Conservation (phyloP, 2,113 vertebrate genomes). For the Nothobranchius kuhntae region DNA sequence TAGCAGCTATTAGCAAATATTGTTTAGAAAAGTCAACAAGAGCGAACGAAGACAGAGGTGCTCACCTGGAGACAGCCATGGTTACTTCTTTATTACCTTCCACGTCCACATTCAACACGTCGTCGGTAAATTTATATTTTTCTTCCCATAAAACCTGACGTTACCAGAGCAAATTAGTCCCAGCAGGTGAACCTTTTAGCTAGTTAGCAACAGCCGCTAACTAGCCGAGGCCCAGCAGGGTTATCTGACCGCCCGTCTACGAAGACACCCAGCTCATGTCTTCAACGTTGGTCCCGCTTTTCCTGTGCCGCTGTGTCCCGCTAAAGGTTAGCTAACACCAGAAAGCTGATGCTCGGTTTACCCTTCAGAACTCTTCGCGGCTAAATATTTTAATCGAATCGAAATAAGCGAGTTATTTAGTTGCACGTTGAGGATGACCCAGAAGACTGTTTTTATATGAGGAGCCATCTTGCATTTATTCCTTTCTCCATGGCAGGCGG, state of each 20-base stretch:
- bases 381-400: constrained; percentile 76
- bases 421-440: constrained; percentile 81
- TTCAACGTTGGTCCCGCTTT: constrained; percentile 64
- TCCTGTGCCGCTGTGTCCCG: constrained; percentile 36
- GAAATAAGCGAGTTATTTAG: constrained; percentile 84
- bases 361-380: constrained; percentile 71
- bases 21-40: constrained; percentile 6
- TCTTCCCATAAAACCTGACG: constrained; percentile 7
- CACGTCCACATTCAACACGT: constrained; percentile 52
- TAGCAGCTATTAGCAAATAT: constrained; percentile 39
- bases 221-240: constrained; percentile 60
- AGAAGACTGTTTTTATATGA: constrained; percentile 95
- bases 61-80: constrained; percentile 82
- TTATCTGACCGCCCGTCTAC: constrained; percentile 16
- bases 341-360: constrained; percentile 56
- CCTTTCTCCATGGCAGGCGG: constrained; percentile 89
- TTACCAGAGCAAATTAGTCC: constrained; percentile 13
- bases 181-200: constrained; percentile 44
- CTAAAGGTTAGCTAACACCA: constrained; percentile 22
- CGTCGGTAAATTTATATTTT: constrained; percentile 7
- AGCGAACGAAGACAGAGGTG: neutral
- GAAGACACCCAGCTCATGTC: constrained; percentile 54
- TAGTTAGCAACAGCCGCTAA: constrained; percentile 57
- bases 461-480: constrained; percentile 99
- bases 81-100: constrained; percentile 10